Conservation (phyloP, 2,888 invertebrate genomes). For the Sacculina carcini region DNA sequence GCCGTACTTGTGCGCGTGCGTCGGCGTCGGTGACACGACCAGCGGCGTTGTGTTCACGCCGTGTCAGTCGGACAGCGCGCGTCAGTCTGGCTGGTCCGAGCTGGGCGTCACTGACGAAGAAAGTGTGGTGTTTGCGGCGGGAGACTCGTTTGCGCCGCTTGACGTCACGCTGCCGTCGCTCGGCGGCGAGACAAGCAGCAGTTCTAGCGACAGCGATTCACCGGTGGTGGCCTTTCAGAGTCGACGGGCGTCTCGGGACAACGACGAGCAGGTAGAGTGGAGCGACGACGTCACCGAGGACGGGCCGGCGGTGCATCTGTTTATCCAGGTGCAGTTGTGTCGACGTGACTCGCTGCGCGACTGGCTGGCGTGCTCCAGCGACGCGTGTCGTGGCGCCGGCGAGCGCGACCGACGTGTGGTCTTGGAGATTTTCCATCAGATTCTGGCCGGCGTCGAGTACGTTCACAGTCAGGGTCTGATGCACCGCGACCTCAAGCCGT, state of each 20-base stretch:
- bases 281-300: background rate
- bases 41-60: too few relatives aligned
- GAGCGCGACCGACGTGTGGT: constrained; percentile 20
- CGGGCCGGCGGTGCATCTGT: constrained; percentile 31
- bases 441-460: constrained; percentile 81
- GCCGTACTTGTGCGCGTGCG: too few relatives aligned
- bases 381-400: too few relatives aligned
- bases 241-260: background rate
- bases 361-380: constrained; percentile 37
- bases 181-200: background rate
- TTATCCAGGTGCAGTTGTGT: constrained; percentile 95
- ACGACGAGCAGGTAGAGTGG: constrained; percentile 1
- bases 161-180: background rate
- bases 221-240: background rate
- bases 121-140: background rate
- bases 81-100: too few relatives aligned
- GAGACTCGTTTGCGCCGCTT: background rate
- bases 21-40: too few relatives aligned
- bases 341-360: constrained; percentile 62
- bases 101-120: too few relatives aligned
- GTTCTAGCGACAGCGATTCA: background rate
- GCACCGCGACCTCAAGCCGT: constrained; percentile 84
- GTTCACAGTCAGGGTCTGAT: constrained; percentile 76
- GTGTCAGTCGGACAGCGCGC: too few relatives aligned
- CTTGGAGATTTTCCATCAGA: constrained; percentile 54